Evolutionary conservation across 2,797 vertebrate species (phyloP).

Genomic region (Rhynchotus rufescens): DNA sequence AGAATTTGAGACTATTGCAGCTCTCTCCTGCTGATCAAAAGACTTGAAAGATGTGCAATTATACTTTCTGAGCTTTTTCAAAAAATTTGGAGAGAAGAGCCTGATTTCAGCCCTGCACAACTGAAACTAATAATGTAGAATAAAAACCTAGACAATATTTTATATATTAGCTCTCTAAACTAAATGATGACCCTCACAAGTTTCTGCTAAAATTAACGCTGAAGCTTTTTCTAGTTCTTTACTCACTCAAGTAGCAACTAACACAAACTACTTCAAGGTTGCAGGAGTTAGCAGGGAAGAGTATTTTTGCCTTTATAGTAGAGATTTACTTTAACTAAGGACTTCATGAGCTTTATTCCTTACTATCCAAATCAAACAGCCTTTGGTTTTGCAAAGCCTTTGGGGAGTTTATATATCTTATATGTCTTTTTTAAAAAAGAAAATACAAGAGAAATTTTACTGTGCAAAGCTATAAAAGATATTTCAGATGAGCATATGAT

Average conservation of each 20-base stretch:
- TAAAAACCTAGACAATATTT: neutral
- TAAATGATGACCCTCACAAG: neutral
- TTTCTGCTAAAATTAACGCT: neutral
- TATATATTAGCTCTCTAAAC: neutral
- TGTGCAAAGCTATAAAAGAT: neutral
- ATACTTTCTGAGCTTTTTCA: neutral
- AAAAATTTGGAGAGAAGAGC: neutral
- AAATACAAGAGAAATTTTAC: neutral
- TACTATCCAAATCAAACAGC: accelerated
- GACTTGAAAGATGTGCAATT: neutral
- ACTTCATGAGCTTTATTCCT: neutral
- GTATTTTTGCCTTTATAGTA: neutral
- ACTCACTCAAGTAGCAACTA: neutral
- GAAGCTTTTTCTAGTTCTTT: neutral
- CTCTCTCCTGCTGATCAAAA: neutral
- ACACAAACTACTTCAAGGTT: neutral
- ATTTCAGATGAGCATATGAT: neutral
- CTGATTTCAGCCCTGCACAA: neutral
- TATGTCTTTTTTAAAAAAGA: neutral
- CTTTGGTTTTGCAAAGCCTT: neutral
- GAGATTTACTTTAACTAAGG: neutral
- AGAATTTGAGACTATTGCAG: neutral
- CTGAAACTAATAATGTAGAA: neutral
- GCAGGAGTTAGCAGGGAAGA: neutral
- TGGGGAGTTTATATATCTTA: neutral